Conservation (phyloP, 2,113 vertebrate genomes). For the Cervus canadensis region DNA sequence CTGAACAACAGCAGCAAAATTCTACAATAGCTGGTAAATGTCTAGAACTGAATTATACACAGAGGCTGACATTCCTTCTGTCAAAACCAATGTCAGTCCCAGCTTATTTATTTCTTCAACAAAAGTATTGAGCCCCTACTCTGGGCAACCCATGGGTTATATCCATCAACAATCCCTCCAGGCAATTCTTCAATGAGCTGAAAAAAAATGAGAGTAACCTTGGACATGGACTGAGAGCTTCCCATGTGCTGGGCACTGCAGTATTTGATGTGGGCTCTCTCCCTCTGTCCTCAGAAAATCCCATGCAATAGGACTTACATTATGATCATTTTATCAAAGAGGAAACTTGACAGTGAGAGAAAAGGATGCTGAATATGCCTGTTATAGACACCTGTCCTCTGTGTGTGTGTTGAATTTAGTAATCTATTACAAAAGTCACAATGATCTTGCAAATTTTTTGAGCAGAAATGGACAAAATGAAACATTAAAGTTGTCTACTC, state of each 20-base stretch:
- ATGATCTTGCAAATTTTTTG: neutral
- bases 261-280: neutral
- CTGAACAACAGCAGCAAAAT: neutral
- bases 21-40: neutral
- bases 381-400: accelerated
- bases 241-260: accelerated
- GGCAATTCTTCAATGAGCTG: neutral
- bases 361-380: neutral
- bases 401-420: neutral
- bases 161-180: neutral
- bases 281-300: neutral
- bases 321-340: neutral
- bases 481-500: neutral
- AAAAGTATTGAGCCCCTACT: neutral
- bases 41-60: neutral
- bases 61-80: neutral
- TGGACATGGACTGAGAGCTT: neutral
- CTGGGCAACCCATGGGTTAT: too few relatives aligned
- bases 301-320: neutral
- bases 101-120: neutral
- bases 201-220: neutral
- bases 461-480: slow-evolving; percentile 13
- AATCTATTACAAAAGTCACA: neutral
- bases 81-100: neutral
- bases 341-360: neutral